These are phyloP conservation scores for Philereme vetulata DNA, from an alignment of 2,888 invertebrate species.

Conservation along the genomic window DNA sequence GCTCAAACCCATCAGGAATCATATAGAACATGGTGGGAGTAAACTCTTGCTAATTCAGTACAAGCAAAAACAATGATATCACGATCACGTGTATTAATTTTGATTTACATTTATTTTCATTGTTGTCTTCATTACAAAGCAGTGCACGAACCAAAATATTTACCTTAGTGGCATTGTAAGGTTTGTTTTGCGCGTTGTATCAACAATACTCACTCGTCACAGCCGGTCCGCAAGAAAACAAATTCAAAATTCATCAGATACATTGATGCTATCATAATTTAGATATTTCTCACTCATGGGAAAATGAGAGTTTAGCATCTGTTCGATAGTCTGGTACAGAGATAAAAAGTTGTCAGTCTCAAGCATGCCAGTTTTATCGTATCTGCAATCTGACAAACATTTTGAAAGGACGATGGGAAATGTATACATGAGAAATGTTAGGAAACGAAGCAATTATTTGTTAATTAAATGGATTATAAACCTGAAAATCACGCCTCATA, in stretches of 20 bases:
- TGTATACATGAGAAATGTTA: too few species aligned
- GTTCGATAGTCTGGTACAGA: too few species aligned
- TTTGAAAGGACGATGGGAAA: too few species aligned
- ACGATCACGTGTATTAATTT: slow-evolving; percentile 9
- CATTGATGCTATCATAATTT: slow-evolving; percentile 9
- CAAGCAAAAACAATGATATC: slow-evolving; percentile 10
- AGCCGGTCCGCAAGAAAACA: slow-evolving; percentile 40
- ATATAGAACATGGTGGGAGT: too few species aligned
- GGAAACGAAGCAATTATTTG: too few species aligned
- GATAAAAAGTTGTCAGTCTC: too few species aligned
- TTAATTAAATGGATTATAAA: too few species aligned
- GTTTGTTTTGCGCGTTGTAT: slow-evolving; percentile 27
- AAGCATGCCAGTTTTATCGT: too few species aligned
- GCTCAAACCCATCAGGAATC: too few species aligned
- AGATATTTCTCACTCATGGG: slow-evolving; percentile 4
- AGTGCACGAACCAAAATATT: slow-evolving; percentile 31
- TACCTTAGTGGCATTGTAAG: slow-evolving; percentile 33
- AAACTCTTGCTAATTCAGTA: neutral
- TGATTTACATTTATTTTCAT: slow-evolving; percentile 13
- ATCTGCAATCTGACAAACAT: too few species aligned
- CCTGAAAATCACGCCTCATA: too few species aligned
- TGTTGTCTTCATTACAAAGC: slow-evolving; percentile 20
- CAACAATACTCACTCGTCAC: slow-evolving; percentile 45
- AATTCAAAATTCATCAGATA: slow-evolving; percentile 23
- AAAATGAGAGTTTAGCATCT: too few species aligned